A percentile compares a stretch with the other conserved stretches of the same genome.
phyloP scores from a whole-genome alignment of 2,113 vertebrate genomes.

The Coptodon bakossiorum region DNA sequence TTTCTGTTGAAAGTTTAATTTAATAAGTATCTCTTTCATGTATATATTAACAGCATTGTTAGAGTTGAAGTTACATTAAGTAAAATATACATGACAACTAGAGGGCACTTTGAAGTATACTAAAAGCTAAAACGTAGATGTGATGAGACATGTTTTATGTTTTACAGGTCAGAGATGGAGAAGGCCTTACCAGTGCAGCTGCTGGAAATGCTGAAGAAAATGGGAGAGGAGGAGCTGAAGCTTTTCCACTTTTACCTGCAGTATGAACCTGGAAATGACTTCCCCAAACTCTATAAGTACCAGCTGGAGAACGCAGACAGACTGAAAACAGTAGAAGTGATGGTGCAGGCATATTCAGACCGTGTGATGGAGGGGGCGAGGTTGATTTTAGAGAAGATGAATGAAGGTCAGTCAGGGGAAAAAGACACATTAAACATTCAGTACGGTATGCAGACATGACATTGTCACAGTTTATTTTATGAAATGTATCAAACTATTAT shows the following conservation, averaged over 20 bases:
- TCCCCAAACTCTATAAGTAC: background rate
- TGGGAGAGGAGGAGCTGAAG: background rate
- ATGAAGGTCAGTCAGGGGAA: background rate
- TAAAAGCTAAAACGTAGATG: background rate
- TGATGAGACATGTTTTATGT: background rate
- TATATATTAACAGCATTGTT: background rate
- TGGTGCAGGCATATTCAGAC: background rate
- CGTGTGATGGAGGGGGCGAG: background rate
- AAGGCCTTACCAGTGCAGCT: background rate
- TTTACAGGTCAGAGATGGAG: background rate
- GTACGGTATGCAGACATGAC: background rate
- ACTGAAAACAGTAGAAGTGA: background rate
- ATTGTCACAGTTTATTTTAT: background rate
- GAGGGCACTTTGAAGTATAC: background rate
- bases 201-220: background rate
- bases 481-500: background rate
- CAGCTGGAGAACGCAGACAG: background rate
- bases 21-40: rapidly evolving
- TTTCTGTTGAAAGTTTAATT: background rate
- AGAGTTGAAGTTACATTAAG: background rate
- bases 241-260: background rate
- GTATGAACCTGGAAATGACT: background rate
- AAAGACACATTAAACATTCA: background rate
- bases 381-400: background rate
- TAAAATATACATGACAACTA: background rate